Conservation (phyloP, 2,888 invertebrate species). For the Polydrusus cervinus region DNA sequence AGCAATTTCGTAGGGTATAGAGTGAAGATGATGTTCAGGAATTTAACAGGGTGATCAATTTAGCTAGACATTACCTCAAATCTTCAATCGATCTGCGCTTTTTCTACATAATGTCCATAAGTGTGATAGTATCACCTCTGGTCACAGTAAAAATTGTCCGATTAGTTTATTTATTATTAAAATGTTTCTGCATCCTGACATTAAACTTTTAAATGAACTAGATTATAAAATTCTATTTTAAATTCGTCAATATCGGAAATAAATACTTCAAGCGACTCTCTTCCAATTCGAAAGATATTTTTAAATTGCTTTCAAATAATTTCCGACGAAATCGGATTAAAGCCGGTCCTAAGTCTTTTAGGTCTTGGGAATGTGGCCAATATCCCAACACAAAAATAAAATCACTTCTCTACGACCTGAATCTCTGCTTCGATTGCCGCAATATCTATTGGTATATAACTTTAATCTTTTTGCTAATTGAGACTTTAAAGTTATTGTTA, state of each 20-base stretch:
- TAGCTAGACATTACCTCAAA: too few species aligned
- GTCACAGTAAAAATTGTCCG: too few species aligned
- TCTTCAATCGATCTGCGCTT: too few species aligned
- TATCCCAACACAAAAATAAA: constrained; percentile 22
- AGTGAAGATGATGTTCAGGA: too few species aligned
- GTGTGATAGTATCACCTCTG: too few species aligned
- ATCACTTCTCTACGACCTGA: constrained; percentile 2
- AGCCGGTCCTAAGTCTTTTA: constrained; percentile 10
- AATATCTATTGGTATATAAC: constrained; percentile 16
- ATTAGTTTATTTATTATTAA: too few species aligned
- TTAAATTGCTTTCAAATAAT: constrained; percentile 30
- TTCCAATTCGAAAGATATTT: constrained; percentile 7
- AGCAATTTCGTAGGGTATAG: too few species aligned
- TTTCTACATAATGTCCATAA: too few species aligned
- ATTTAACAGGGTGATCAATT: too few species aligned
- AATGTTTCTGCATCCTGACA: too few species aligned
- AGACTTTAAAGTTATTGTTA: constrained; percentile 5
- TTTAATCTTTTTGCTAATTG: not conserved
- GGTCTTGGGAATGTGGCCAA: constrained; percentile 23
- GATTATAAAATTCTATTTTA: not conserved
- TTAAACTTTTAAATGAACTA: not conserved
- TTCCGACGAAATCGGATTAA: constrained; percentile 22
- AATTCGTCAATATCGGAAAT: not conserved
- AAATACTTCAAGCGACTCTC: not conserved
- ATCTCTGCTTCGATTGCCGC: constrained; percentile 3